Evolutionary conservation across 2,888 invertebrate species (phyloP).

Genomic region (Eilema depressum): DNA sequence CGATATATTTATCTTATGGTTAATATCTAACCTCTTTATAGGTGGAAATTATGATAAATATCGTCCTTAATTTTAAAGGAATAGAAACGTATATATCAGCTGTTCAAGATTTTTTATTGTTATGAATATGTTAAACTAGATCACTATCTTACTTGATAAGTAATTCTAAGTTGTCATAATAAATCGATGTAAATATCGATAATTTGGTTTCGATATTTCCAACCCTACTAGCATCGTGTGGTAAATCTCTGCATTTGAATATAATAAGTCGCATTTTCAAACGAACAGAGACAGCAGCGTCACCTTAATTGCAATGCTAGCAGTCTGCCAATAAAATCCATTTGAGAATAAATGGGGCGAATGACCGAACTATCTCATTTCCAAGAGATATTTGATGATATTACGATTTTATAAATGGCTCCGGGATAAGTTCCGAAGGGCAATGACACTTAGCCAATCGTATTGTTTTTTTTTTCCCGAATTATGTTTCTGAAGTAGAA

Average conservation of each 20-base stretch:
- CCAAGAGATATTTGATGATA: not conserved
- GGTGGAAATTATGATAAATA: not conserved
- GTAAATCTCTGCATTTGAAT: constrained; percentile 10
- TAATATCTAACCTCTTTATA: not conserved
- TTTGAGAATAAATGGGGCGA: constrained; percentile 11
- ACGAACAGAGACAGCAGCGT: constrained; percentile 2
- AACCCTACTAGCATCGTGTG: not conserved
- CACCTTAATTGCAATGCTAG: constrained; percentile 12
- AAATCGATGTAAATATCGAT: too few relatives aligned
- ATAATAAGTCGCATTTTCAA: constrained; percentile 6
- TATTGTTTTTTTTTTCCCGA: not conserved
- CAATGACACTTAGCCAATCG: not conserved
- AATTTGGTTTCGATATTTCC: not conserved
- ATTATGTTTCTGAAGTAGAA: not conserved
- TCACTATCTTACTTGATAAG: too few relatives aligned
- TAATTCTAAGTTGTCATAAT: not conserved
- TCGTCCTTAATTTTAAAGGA: not conserved
- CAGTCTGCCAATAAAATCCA: constrained; percentile 14
- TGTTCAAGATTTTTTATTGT: too few relatives aligned
- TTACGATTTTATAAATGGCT: constrained; percentile 6
- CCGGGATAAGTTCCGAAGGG: not conserved
- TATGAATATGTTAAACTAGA: too few relatives aligned
- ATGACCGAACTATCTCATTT: constrained; percentile 13
- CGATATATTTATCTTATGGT: not conserved
- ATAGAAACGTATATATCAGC: not conserved